phyloP scores from a whole-genome alignment of 1,140 invertebrate genomes.

The Rhynchophorus ferrugineus region DNA sequence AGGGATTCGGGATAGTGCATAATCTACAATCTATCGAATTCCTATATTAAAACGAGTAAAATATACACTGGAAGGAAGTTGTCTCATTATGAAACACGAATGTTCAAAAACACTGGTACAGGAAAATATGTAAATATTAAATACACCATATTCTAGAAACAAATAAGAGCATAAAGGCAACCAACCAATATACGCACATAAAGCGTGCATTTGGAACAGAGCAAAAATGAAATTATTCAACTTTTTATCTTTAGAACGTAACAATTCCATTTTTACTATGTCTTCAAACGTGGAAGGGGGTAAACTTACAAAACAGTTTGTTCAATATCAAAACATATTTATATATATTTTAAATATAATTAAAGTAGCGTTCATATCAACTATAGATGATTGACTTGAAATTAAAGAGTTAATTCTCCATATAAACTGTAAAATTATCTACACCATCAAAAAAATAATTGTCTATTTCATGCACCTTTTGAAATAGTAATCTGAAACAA shows the following conservation, averaged over 20 bases:
- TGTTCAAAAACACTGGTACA: background rate
- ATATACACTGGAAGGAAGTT: background rate
- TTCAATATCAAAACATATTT: background rate
- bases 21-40: background rate
- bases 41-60: background rate
- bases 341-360: too few species aligned
- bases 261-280: constrained; percentile 13
- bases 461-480: too few species aligned
- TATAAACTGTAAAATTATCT: too few species aligned
- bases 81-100: background rate
- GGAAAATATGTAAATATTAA: background rate
- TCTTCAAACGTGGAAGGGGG: constrained; percentile 19
- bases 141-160: background rate
- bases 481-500: too few species aligned
- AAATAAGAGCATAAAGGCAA: constrained; percentile 14
- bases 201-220: constrained; percentile 31
- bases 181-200: constrained; percentile 34
- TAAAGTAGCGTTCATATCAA: too few species aligned
- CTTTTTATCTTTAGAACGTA: too few species aligned
- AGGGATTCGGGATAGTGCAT: background rate
- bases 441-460: too few species aligned
- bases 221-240: background rate
- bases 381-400: too few species aligned
- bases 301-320: constrained; percentile 13
- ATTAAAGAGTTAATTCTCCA: too few species aligned